phyloP scores from a whole-genome alignment of 2,113 vertebrate genomes.

The Albula goreensis region DNA sequence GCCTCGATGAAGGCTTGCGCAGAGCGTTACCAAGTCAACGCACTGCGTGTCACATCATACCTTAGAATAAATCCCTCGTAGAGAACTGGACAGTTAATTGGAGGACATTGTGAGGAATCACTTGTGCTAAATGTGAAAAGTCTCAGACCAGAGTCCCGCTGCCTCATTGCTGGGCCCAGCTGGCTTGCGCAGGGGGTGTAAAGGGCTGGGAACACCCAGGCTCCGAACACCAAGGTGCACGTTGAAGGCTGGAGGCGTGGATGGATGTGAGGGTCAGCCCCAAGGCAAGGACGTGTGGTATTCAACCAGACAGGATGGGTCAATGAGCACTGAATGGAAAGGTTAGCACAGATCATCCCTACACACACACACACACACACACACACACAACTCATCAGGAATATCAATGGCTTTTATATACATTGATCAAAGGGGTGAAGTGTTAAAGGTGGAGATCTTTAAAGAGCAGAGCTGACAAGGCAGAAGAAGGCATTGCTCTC shows the following conservation, averaged over 20 bases:
- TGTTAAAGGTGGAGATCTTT: background rate
- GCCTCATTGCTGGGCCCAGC: background rate
- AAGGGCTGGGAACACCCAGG: too few species aligned
- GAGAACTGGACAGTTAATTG: too few species aligned
- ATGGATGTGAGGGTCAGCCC: background rate
- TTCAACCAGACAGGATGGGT: slow-evolving; percentile 14
- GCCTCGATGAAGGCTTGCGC: background rate
- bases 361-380: background rate
- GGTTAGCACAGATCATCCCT: background rate
- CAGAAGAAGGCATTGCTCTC: background rate
- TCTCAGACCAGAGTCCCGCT: too few species aligned
- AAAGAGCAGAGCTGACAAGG: background rate
- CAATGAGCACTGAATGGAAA: slow-evolving; percentile 18
- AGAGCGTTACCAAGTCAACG: background rate
- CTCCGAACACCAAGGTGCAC: too few species aligned
- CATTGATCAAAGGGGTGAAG: background rate
- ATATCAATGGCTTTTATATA: background rate
- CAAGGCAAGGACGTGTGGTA: background rate
- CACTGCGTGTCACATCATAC: too few species aligned
- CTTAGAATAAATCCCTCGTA: too few species aligned
- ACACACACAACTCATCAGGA: background rate
- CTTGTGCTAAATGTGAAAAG: too few species aligned
- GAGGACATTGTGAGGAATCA: too few species aligned
- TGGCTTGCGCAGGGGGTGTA: background rate
- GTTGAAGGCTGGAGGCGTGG: background rate